phyloP scores from a whole-genome alignment of 2,888 invertebrate species.

The Osedax fenrisi region DNA sequence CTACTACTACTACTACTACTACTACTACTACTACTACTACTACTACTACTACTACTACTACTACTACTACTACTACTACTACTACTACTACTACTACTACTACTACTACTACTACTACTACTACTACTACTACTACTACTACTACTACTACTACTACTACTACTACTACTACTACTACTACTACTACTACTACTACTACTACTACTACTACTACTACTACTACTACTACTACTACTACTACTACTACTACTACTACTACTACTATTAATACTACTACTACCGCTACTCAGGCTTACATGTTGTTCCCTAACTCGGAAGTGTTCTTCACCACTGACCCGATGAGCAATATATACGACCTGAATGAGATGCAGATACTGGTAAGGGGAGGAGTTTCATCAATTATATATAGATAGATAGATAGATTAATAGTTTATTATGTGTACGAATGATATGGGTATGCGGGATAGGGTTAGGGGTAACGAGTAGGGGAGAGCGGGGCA shows the following conservation, averaged over 20 bases:
- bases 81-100: background rate
- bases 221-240: background rate
- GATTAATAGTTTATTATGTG: too few relatives aligned
- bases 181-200: background rate
- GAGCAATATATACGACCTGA: too few relatives aligned
- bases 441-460: too few relatives aligned
- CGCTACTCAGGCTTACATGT: background rate
- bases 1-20: background rate
- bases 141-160: background rate
- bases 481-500: too few relatives aligned
- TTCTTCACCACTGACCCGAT: too few relatives aligned
- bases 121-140: background rate
- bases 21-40: background rate
- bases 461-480: too few relatives aligned
- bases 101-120: background rate
- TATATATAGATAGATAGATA: too few relatives aligned
- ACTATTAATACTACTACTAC: background rate
- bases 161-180: background rate
- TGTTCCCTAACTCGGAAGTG: background rate
- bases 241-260: background rate
- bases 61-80: background rate
- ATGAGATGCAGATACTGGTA: too few relatives aligned
- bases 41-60: background rate
- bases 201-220: background rate
- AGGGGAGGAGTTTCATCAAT: too few relatives aligned